Conservation (phyloP, 2,113 vertebrate species). For the Okapia johnstoni region DNA sequence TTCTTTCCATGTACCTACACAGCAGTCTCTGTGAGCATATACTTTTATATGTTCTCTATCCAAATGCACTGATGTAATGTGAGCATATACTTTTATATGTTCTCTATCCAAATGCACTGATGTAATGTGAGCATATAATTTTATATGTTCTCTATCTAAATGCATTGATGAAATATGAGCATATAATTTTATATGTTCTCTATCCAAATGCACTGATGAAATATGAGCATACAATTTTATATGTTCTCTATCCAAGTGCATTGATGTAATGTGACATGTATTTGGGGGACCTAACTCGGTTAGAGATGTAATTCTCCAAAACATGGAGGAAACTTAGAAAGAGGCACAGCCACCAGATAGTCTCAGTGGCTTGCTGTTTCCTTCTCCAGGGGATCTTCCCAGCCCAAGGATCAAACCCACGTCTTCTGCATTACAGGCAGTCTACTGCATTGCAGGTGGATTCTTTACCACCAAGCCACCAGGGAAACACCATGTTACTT, state of each 20-base stretch:
- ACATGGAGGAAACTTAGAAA: background rate
- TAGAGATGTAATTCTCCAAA: background rate
- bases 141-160: too few relatives aligned
- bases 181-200: fast-evolving
- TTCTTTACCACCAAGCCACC: background rate
- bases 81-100: too few relatives aligned
- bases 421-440: background rate
- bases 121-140: too few relatives aligned
- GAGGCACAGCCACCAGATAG: background rate
- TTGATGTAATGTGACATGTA: background rate
- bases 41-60: too few relatives aligned
- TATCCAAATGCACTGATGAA: background rate
- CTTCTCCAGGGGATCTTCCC: background rate
- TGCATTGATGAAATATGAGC: too few relatives aligned
- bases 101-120: too few relatives aligned
- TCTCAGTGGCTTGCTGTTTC: background rate
- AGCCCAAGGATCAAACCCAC: background rate
- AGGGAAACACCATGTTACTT: background rate
- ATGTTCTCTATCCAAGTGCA: too few relatives aligned
- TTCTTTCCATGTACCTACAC: background rate
- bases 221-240: too few relatives aligned
- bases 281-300: background rate
- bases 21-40: background rate
- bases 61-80: too few relatives aligned
- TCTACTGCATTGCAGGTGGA: background rate